These are phyloP conservation scores for Aix galericulata DNA, from an alignment of 2,113 vertebrate species.

Conservation along the genomic window DNA sequence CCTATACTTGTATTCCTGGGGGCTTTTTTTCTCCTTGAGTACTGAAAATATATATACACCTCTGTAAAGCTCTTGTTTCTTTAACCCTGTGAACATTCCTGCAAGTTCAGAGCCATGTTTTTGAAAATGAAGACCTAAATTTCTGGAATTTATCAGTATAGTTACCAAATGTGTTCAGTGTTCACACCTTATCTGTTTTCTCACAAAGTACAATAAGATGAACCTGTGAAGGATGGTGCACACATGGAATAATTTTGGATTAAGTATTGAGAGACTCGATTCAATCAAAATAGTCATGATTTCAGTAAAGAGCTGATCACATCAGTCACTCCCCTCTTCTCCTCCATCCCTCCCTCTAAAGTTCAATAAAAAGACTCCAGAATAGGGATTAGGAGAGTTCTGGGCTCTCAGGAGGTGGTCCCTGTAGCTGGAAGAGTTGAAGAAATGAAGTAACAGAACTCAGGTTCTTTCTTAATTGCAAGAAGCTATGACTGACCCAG, in stretches of 20 bases:
- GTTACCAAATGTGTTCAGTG: not conserved
- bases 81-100: not conserved
- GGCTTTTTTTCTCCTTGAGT: not conserved
- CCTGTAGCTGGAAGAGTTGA: not conserved
- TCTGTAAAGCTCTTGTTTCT: not conserved
- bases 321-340: not conserved
- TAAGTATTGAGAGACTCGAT: not conserved
- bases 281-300: not conserved
- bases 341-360: not conserved
- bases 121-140: not conserved
- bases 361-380: not conserved
- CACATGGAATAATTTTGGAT: not conserved
- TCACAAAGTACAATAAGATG: not conserved
- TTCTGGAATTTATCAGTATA: not conserved
- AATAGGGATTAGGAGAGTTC: not conserved
- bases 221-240: not conserved
- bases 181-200: not conserved
- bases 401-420: not conserved
- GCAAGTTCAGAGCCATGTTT: not conserved
- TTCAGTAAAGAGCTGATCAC: not conserved
- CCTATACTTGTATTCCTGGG: not conserved
- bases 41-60: not conserved
- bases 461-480: not conserved
- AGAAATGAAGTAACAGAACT: not conserved
- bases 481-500: not conserved